Percentiles rank a stretch among this genome's conserved stretches.
phyloP scores from a whole-genome alignment of 2,888 invertebrate genomes.

The Tigriopus californicus region DNA sequence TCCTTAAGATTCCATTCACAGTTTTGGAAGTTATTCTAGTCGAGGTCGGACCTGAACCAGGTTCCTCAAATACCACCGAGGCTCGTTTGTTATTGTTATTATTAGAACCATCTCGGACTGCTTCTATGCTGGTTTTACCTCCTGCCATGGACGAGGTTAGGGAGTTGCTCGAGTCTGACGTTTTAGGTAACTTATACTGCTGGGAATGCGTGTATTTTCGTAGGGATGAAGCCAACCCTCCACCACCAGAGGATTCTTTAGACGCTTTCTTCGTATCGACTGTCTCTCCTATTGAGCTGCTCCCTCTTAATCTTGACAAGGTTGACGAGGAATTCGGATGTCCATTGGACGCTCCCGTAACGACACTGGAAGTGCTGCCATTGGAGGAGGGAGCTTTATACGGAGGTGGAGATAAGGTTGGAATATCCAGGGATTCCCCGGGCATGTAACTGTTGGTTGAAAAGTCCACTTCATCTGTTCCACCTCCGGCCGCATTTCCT shows the following conservation, averaged over 20 bases:
- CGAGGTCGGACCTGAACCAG: background rate
- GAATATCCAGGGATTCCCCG: conserved; percentile 8
- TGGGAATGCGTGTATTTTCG: background rate
- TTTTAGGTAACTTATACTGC: background rate
- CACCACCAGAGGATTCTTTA: background rate
- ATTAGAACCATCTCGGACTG: background rate
- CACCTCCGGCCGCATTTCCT: background rate
- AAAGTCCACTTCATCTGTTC: background rate
- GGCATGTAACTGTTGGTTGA: conserved; percentile 3
- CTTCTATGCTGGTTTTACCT: no score
- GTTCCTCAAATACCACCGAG: conserved; percentile 14
- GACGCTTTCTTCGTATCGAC: background rate
- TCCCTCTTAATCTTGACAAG: background rate
- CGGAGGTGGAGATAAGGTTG: conserved; percentile 12
- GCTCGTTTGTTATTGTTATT: background rate
- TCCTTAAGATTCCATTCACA: conserved; percentile 18
- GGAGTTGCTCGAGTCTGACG: conserved; percentile 12
- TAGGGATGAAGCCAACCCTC: no score
- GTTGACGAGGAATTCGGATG: no score
- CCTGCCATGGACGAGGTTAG: background rate
- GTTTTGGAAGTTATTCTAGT: conserved; percentile 13
- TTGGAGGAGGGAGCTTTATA: background rate
- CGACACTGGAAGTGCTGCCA: background rate
- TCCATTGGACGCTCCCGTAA: background rate
- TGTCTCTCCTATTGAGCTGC: background rate